Evolutionary conservation across 2,888 invertebrate genomes (phyloP).

Genomic region (Scaptomyza parva): DNA sequence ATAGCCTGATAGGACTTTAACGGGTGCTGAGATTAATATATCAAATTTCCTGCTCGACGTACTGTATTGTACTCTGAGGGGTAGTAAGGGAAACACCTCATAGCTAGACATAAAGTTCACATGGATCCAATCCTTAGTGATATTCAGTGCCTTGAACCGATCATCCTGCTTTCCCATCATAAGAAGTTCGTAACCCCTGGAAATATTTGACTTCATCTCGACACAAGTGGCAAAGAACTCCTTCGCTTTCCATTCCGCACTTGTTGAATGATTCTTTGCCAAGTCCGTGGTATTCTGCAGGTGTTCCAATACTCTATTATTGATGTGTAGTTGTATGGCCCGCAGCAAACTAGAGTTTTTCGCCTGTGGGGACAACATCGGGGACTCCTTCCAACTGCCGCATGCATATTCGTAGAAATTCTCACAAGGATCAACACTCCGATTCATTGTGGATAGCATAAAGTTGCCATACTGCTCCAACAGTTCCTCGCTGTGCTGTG

Average conservation of each 20-base stretch:
- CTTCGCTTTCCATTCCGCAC: conserved; percentile 76
- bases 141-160: conserved; percentile 43
- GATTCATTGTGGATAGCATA: conserved; percentile 78
- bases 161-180: conserved; percentile 53
- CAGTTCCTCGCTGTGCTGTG: conserved; percentile 72
- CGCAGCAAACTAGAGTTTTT: conserved; percentile 74
- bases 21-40: conserved; percentile 58
- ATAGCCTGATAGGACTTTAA: conserved; percentile 37
- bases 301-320: conserved; percentile 64
- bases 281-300: conserved; percentile 67
- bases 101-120: conserved; percentile 79
- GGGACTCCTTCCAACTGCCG: conserved; percentile 76
- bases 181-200: conserved; percentile 58
- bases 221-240: conserved; percentile 73
- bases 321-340: conserved; percentile 73
- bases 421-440: conserved; percentile 79
- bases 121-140: conserved; percentile 71
- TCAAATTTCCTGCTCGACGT: conserved; percentile 68
- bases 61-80: conserved; percentile 72
- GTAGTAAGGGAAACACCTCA: conserved; percentile 72
- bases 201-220: conserved; percentile 65
- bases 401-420: conserved; percentile 82
- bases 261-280: conserved; percentile 37
- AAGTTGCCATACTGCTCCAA: conserved; percentile 73
- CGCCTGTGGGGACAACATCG: conserved; percentile 55